Evolutionary conservation across 37 sponge, comb jelly and placozoan genomes (phyloP).

Genomic region (Chondrosia reniformis): DNA sequence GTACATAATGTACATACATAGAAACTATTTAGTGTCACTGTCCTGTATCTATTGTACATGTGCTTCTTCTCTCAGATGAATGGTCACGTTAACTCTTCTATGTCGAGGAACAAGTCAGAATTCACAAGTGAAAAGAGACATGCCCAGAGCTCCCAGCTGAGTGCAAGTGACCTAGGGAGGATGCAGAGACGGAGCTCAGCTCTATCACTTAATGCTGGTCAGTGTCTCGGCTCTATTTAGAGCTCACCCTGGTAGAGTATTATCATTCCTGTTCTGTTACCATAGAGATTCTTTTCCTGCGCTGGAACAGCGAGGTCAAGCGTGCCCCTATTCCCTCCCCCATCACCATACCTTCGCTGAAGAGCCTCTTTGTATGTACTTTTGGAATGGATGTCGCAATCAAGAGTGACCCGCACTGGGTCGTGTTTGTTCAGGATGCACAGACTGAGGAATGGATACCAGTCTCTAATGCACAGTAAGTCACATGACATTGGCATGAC

Average conservation of each 20-base stretch:
- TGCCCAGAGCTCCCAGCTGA: too few relatives aligned
- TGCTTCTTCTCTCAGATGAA: not conserved
- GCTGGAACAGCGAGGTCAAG: constrained; percentile 37
- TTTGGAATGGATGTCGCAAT: constrained; percentile 52
- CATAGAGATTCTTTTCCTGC: constrained; percentile 67
- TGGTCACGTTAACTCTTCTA: not conserved
- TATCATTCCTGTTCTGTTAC: not conserved
- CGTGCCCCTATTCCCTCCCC: constrained; percentile 73
- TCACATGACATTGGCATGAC: too few relatives aligned
- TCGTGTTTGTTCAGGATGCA: constrained; percentile 41
- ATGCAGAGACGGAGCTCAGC: not conserved
- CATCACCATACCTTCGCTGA: constrained; percentile 63
- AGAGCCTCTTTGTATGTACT: constrained; percentile 60
- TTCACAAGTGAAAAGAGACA: too few relatives aligned
- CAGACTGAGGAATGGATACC: constrained; percentile 30
- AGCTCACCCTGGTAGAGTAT: too few relatives aligned
- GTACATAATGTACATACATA: too few relatives aligned
- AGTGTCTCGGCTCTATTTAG: not conserved
- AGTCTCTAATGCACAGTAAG: constrained; percentile 45
- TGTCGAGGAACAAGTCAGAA: not conserved
- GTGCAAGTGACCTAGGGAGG: not conserved
- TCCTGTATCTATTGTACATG: too few relatives aligned
- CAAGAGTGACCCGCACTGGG: constrained; percentile 16
- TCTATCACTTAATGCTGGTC: constrained; percentile 9
- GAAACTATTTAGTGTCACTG: too few relatives aligned